These are phyloP conservation scores for Labroides dimidiatus DNA, from an alignment of 2,797 vertebrate genomes.

Conservation along the genomic window DNA sequence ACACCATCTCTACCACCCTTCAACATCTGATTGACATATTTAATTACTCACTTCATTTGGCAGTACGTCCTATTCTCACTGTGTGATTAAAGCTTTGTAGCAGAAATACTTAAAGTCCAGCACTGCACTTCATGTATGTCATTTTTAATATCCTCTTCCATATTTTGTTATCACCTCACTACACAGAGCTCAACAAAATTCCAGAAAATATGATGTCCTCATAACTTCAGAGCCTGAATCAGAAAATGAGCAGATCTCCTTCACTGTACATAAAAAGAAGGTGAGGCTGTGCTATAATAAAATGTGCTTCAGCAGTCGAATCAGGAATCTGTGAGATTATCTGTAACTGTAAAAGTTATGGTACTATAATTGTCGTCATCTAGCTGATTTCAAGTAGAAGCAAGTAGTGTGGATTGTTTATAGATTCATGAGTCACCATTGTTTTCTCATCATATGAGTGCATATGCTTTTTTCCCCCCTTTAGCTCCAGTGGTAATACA, in stretches of 20 bases:
- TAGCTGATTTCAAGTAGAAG: neutral
- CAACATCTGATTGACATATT: too few species aligned
- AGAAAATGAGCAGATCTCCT: constrained; percentile 65
- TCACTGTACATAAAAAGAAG: constrained; percentile 46
- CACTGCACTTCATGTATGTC: too few species aligned
- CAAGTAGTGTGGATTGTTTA: neutral
- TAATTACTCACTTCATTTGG: too few species aligned
- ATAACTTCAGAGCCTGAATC: constrained; percentile 65
- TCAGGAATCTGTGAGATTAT: too few species aligned
- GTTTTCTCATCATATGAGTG: neutral
- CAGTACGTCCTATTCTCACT: neutral
- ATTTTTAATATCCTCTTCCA: neutral
- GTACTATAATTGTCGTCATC: too few species aligned
- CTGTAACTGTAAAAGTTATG: too few species aligned
- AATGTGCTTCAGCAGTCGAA: neutral
- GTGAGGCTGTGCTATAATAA: constrained; percentile 17
- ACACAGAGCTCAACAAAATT: constrained; percentile 40
- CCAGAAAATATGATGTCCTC: constrained; percentile 73
- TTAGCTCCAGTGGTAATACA: neutral
- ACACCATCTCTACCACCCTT: too few species aligned
- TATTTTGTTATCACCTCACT: neutral
- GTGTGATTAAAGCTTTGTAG: neutral
- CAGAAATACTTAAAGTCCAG: too few species aligned
- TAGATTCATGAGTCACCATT: neutral
- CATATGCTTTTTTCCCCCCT: neutral